Evolutionary conservation across 1,140 invertebrate genomes (phyloP).

Genomic region (Eubasilissa regina): DNA sequence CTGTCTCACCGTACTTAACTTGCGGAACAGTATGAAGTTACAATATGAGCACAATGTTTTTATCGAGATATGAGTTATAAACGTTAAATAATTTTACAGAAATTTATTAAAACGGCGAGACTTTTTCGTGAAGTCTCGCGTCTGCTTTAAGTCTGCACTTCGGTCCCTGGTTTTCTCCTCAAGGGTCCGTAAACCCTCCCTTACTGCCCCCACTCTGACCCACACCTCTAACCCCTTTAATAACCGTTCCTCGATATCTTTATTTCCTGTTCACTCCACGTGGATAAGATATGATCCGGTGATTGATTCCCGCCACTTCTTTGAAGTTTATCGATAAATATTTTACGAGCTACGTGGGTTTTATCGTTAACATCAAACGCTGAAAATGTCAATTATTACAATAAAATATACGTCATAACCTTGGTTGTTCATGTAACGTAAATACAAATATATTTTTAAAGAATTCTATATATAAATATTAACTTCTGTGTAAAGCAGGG

Average conservation of each 20-base stretch:
- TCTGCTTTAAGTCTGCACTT: neutral
- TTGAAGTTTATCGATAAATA: slow-evolving; percentile 2
- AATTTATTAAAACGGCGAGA: slow-evolving; percentile 5
- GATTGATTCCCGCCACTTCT: neutral
- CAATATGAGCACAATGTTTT: too few species aligned
- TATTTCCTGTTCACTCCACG: slow-evolving; percentile 5
- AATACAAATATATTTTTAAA: too few species aligned
- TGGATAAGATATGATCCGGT: neutral
- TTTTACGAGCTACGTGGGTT: neutral
- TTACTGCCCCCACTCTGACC: neutral
- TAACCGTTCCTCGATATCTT: neutral
- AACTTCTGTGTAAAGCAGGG: too few species aligned
- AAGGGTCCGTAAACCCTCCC: neutral
- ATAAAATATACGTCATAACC: too few species aligned
- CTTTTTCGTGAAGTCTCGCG: neutral
- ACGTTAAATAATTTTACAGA: neutral
- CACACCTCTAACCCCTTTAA: too few species aligned
- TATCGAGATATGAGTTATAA: too few species aligned
- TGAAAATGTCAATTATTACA: too few species aligned
- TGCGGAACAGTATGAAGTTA: too few species aligned
- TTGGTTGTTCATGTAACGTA: too few species aligned
- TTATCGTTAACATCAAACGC: too few species aligned
- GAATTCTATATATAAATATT: too few species aligned
- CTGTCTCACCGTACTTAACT: too few species aligned
- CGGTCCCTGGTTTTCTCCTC: neutral